phyloP scores from a whole-genome alignment of 37 sponge, comb jelly and placozoan genomes.

The Beroe forskalii region DNA sequence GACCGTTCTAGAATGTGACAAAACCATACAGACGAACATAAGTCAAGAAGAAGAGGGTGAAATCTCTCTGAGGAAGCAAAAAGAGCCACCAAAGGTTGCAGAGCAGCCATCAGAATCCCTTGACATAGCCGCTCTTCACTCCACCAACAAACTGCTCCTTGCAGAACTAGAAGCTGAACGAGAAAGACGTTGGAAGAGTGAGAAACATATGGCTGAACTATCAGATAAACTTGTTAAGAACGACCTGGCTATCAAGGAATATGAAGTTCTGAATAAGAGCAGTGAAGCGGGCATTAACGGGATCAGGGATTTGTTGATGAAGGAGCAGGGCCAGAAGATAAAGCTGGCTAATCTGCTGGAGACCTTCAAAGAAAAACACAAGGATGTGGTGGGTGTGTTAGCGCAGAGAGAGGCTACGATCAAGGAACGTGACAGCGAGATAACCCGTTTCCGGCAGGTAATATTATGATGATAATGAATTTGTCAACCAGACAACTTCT shows the following conservation, averaged over 20 bases:
- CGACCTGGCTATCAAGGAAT: not conserved
- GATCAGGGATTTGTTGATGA: slow-evolving; percentile 35
- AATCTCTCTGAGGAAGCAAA: not conserved
- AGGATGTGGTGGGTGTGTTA: not conserved
- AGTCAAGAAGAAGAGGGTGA: not conserved
- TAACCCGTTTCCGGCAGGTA: not conserved
- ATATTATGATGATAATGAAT: no score
- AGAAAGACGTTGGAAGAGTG: slow-evolving; percentile 46
- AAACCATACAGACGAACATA: no score
- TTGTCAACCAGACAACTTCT: no score
- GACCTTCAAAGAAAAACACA: slow-evolving; percentile 27
- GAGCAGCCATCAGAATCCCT: no score
- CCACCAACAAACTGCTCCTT: slow-evolving; percentile 16
- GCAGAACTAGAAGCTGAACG: slow-evolving; percentile 14
- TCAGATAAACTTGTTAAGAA: slow-evolving; percentile 46
- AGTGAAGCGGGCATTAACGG: slow-evolving; percentile 39
- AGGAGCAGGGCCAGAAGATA: slow-evolving; percentile 54
- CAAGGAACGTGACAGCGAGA: not conserved
- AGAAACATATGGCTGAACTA: slow-evolving; percentile 25
- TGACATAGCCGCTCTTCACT: not conserved
- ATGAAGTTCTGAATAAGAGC: not conserved
- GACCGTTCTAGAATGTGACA: no score
- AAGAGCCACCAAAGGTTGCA: not conserved
- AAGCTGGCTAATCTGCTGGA: slow-evolving; percentile 25
- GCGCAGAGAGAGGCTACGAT: not conserved